Conservation (phyloP, 2,113 vertebrate genomes). For the Ceuthmochares aereus region DNA sequence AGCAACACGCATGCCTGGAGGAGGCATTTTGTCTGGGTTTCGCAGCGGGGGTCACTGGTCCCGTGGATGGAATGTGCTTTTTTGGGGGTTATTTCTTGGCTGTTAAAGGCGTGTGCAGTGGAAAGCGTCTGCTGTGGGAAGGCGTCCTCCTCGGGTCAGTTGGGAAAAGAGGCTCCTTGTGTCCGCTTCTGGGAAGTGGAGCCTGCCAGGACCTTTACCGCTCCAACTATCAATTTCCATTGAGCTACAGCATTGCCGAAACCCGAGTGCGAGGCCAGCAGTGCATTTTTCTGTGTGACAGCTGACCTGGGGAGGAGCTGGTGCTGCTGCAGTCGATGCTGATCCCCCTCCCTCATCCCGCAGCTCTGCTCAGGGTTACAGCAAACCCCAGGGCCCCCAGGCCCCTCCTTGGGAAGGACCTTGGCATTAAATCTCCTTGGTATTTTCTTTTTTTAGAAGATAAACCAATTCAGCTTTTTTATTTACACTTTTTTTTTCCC, state of each 20-base stretch:
- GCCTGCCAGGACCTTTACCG: neutral
- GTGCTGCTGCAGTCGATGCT: fast-evolving
- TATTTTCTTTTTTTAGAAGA: too few species aligned
- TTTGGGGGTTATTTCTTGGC: neutral
- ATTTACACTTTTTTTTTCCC: neutral
- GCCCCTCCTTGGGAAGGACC: neutral
- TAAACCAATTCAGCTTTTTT: neutral
- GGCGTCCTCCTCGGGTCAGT: neutral
- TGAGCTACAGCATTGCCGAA: fast-evolving
- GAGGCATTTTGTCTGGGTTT: neutral
- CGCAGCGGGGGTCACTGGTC: neutral
- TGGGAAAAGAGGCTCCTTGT: neutral
- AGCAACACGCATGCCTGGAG: fast-evolving
- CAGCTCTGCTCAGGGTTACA: neutral
- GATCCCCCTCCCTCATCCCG: neutral
- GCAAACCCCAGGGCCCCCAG: too few species aligned
- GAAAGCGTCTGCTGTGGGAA: fast-evolving
- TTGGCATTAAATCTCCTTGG: neutral
- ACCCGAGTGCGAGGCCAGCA: neutral
- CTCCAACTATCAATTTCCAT: neutral
- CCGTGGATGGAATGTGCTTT: fast-evolving
- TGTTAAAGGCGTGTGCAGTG: fast-evolving
- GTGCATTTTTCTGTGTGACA: neutral
- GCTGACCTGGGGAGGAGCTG: neutral
- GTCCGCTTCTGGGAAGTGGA: neutral